These are phyloP conservation scores for Pterostichus madidus DNA, from an alignment of 2,888 invertebrate species.

Conservation along the genomic window DNA sequence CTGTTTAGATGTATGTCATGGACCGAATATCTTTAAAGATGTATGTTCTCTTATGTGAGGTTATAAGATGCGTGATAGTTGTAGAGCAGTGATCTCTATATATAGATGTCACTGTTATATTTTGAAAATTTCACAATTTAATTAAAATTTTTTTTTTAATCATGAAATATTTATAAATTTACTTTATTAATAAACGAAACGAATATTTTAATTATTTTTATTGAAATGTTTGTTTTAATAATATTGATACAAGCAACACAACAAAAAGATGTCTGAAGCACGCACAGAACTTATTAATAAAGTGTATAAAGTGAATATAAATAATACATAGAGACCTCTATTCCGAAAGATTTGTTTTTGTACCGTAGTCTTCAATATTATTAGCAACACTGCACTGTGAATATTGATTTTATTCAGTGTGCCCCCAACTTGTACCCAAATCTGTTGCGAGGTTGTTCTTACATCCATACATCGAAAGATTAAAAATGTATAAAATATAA, in stretches of 20 bases:
- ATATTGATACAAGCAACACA: constrained; percentile 76
- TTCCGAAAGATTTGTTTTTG: constrained; percentile 65
- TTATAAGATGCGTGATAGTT: too few relatives aligned
- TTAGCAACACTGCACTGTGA: constrained; percentile 12
- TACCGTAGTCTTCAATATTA: constrained; percentile 56
- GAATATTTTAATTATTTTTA: constrained; percentile 71
- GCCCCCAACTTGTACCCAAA: constrained; percentile 50
- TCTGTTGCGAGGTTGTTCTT: constrained; percentile 66
- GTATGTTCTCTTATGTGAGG: too few relatives aligned
- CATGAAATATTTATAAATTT: not conserved
- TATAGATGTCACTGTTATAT: not conserved
- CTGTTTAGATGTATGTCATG: too few relatives aligned
- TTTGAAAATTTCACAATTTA: not conserved
- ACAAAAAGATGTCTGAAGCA: constrained; percentile 74
- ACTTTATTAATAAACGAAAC: not conserved
- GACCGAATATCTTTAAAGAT: too few relatives aligned
- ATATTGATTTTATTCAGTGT: constrained; percentile 19
- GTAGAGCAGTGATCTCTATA: not conserved
- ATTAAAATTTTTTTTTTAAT: not conserved
- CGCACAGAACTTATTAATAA: constrained; percentile 73
- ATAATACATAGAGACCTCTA: constrained; percentile 67
- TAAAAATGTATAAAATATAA: constrained; percentile 63
- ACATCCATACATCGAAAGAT: constrained; percentile 60
- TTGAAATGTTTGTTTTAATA: constrained; percentile 75
- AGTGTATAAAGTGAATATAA: constrained; percentile 68